Evolutionary conservation across 2,797 vertebrate species (phyloP).

Genomic region (Cygnus olor): DNA sequence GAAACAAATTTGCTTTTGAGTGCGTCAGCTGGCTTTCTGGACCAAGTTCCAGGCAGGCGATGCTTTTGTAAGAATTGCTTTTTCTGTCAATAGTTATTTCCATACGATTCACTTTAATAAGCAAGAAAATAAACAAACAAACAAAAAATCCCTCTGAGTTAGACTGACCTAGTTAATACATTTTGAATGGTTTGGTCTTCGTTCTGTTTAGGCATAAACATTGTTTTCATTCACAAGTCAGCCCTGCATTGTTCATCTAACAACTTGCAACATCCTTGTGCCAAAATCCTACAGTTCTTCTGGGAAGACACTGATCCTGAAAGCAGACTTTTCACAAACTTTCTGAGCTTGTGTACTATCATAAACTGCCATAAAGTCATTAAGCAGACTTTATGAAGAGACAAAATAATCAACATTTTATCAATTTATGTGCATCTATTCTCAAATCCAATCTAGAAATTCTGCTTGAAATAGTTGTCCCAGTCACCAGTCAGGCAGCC

Average conservation of each 20-base stretch:
- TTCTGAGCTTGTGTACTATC: neutral
- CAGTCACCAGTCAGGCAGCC: neutral
- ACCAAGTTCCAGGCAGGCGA: neutral
- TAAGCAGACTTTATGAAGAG: neutral
- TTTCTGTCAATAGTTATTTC: neutral
- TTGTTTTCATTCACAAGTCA: neutral
- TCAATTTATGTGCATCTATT: neutral
- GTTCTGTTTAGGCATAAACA: neutral
- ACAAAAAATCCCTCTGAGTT: neutral
- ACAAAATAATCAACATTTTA: neutral
- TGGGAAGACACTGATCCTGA: neutral
- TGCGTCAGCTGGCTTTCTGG: neutral
- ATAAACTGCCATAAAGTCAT: neutral
- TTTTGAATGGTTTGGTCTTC: neutral
- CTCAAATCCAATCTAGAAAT: neutral
- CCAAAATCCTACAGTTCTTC: neutral
- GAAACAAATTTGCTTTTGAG: conserved; percentile 15
- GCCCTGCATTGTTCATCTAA: neutral
- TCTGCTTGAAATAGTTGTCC: neutral
- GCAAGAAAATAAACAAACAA: neutral
- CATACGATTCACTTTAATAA: neutral
- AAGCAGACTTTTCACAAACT: neutral
- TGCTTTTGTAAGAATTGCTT: neutral
- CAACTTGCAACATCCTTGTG: neutral
- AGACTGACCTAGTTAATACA: neutral